A percentile compares a stretch with the other conserved stretches of the same genome.
Evolutionary conservation across 2,888 invertebrate genomes (phyloP).

Genomic region (Argynnis bischoffii): DNA sequence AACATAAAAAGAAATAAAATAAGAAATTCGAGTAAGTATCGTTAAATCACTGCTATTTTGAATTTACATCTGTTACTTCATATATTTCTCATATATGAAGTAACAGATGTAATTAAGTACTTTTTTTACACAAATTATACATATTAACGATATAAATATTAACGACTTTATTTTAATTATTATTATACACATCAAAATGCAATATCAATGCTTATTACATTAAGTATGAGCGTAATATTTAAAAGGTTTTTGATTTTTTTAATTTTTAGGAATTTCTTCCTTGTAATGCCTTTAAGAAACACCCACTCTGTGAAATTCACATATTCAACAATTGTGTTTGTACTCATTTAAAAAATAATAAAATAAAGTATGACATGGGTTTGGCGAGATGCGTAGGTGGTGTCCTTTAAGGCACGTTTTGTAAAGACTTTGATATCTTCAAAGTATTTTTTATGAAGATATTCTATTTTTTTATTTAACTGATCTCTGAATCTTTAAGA

Average conservation of each 20-base stretch:
- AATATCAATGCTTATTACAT: background rate
- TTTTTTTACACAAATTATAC: too few species aligned
- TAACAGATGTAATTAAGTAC: too few species aligned
- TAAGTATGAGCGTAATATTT: constrained; percentile 1
- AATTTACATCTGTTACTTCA: too few species aligned
- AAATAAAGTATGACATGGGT: constrained; percentile 20
- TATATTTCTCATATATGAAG: too few species aligned
- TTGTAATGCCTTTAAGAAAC: constrained; percentile 20
- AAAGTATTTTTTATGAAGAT: background rate
- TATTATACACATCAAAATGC: background rate
- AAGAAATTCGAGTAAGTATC: too few species aligned
- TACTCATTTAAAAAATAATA: constrained; percentile 24
- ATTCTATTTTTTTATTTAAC: background rate
- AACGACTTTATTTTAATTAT: background rate
- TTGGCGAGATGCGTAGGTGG: constrained; percentile 22
- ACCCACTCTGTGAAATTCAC: constrained; percentile 18
- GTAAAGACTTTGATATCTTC: background rate
- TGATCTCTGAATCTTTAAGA: background rate
- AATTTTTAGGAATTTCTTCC: constrained; percentile 16
- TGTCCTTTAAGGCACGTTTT: constrained; percentile 24
- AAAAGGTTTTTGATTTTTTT: constrained; percentile 19
- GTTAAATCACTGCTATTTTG: too few species aligned
- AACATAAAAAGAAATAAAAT: too few species aligned
- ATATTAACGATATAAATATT: background rate
- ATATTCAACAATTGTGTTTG: constrained; percentile 25